These are phyloP conservation scores for Nephrocerus scutellatus DNA, from an alignment of 2,888 invertebrate species.

Conservation along the genomic window DNA sequence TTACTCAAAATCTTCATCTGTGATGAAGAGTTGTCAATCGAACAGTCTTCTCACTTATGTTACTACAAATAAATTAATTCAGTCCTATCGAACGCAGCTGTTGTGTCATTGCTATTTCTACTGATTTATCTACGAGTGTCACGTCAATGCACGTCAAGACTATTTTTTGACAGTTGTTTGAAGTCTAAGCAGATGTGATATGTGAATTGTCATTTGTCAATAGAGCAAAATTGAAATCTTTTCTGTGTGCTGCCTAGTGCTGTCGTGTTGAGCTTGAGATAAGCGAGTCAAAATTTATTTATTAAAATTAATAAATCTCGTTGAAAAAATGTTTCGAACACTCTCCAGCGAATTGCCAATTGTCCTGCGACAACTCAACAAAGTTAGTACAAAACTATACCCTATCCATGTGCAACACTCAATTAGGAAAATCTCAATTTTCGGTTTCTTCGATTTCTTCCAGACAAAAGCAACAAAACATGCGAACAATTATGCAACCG, in stretches of 20 bases:
- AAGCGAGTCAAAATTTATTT: conserved; percentile 15
- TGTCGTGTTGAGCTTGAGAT: neutral
- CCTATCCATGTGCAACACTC: neutral
- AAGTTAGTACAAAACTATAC: conserved; percentile 10
- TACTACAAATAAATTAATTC: too few species aligned
- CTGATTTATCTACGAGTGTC: too few species aligned
- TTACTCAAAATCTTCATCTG: too few species aligned
- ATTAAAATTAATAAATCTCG: conserved; percentile 21
- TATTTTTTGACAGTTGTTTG: too few species aligned
- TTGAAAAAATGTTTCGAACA: conserved; percentile 38
- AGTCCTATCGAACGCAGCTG: too few species aligned
- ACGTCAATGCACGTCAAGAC: too few species aligned
- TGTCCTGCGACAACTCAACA: conserved; percentile 24
- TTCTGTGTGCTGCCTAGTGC: neutral
- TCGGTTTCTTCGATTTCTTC: conserved; percentile 42
- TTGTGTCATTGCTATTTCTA: too few species aligned
- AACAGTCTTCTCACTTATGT: too few species aligned
- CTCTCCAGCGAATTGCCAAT: conserved; percentile 36
- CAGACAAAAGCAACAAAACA: conserved; percentile 41
- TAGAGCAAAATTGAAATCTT: neutral
- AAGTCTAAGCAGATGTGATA: too few species aligned
- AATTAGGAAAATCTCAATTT: conserved; percentile 9
- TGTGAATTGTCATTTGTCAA: too few species aligned
- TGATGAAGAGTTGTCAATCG: too few species aligned
- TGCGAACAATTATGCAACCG: conserved; percentile 47